Percentiles rank a stretch among this genome's conserved stretches.
These are phyloP conservation scores for Drosophila eugracilis DNA, from an alignment of 1,140 invertebrate species.

Conservation along the genomic window DNA sequence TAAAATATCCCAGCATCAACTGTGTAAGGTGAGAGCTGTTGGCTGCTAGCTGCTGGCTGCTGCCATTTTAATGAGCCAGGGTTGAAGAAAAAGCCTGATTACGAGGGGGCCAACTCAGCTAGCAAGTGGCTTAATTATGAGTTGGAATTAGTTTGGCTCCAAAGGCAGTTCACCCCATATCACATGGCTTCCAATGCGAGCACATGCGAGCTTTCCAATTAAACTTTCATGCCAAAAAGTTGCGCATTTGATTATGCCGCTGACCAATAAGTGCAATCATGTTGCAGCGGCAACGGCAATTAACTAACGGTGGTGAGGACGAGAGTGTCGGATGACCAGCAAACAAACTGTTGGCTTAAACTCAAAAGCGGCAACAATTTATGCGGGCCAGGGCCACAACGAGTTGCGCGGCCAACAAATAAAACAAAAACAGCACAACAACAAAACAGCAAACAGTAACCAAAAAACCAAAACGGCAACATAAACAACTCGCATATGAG, in stretches of 20 bases:
- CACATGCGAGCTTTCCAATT: constrained; percentile 65
- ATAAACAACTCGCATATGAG: constrained; percentile 61
- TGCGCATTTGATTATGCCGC: constrained; percentile 77
- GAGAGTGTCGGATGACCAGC: constrained; percentile 62
- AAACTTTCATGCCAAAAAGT: constrained; percentile 75
- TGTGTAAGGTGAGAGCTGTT: constrained; percentile 62
- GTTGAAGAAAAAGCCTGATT: constrained; percentile 46
- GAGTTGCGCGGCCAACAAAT: constrained; percentile 34
- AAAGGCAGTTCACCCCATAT: constrained; percentile 22
- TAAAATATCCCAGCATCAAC: constrained; percentile 44
- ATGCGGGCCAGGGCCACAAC: constrained; percentile 48
- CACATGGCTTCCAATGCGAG: constrained; percentile 32
- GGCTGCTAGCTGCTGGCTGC: too few relatives aligned
- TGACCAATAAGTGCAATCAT: constrained; percentile 77
- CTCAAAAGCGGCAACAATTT: constrained; percentile 79
- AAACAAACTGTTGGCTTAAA: constrained; percentile 82
- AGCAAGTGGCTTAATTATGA: constrained; percentile 72
- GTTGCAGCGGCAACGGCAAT: constrained; percentile 58
- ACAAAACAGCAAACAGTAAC: constrained; percentile 1
- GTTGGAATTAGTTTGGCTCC: constrained; percentile 63
- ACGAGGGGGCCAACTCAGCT: constrained; percentile 24
- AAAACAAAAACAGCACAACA: constrained; percentile 14
- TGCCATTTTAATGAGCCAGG: constrained; percentile 69
- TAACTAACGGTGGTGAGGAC: constrained; percentile 53
- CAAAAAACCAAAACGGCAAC: constrained; percentile 36